These are phyloP conservation scores for Parambassis ranga DNA, from an alignment of 2,797 vertebrate species.

Conservation along the genomic window DNA sequence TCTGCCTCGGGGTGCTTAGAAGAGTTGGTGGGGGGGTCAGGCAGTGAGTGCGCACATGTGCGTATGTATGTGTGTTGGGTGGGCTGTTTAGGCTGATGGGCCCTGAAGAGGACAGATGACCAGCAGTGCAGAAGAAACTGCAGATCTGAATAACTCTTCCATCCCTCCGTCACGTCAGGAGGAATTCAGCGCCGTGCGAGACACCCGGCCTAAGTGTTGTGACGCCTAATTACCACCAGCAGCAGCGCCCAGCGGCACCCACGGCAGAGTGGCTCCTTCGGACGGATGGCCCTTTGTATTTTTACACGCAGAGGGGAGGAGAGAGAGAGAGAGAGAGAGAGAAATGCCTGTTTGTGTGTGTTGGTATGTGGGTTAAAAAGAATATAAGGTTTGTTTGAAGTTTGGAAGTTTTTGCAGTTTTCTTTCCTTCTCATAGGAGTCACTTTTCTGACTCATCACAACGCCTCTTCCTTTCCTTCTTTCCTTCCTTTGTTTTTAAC, in stretches of 20 bases:
- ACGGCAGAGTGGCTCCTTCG: conserved; percentile 44
- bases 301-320: conserved; percentile 37
- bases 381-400: conserved; percentile 60
- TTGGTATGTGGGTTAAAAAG: conserved; percentile 13
- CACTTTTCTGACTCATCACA: conserved; percentile 63
- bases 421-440: conserved; percentile 11
- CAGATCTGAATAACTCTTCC: conserved; percentile 70
- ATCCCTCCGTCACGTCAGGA: conserved; percentile 75
- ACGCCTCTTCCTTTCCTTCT: conserved; percentile 28
- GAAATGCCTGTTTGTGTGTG: conserved; percentile 2
- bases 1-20: conserved; percentile 48
- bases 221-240: conserved; percentile 80
- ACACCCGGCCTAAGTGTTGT: conserved; percentile 75
- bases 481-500: conserved; percentile 39
- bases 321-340: conserved; percentile 2
- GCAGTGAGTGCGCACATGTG: background rate
- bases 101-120: conserved; percentile 75
- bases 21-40: conserved; percentile 13
- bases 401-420: conserved; percentile 24
- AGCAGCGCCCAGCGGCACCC: conserved; percentile 57
- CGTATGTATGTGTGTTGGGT: conserved; percentile 8
- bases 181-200: conserved; percentile 54
- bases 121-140: conserved; percentile 77
- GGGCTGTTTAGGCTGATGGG: conserved; percentile 71
- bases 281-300: conserved; percentile 72